Conservation (phyloP, 2,888 invertebrate species). For the Horisme vitalbata region DNA sequence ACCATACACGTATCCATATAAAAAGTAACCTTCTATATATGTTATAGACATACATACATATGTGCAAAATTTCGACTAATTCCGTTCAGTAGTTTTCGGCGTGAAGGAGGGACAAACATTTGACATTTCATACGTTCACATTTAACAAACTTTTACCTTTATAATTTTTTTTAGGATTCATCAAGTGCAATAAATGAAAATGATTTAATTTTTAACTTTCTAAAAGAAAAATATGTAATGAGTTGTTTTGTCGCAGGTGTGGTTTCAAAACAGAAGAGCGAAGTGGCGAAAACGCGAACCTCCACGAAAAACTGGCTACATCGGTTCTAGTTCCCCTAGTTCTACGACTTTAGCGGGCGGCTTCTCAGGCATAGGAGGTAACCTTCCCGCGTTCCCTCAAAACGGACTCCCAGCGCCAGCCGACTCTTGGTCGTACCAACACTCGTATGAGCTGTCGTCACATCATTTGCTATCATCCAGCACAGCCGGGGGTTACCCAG, state of each 20-base stretch:
- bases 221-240: no score
- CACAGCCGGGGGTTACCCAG: conserved; percentile 83
- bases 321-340: conserved; percentile 87
- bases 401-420: conserved; percentile 85
- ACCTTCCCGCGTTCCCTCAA: conserved; percentile 82
- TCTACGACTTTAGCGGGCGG: conserved; percentile 86
- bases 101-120: no score
- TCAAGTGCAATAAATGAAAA: no score
- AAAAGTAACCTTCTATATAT: no score
- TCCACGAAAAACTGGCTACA: conserved; percentile 93
- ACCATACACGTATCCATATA: no score
- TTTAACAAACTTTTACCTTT: no score
- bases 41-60: no score
- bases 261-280: conserved; percentile 95
- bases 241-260: conserved; percentile 77
- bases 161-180: no score
- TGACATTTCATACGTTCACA: no score
- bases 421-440: conserved; percentile 91
- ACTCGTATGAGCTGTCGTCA: conserved; percentile 89
- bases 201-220: no score
- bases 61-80: no score
- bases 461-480: conserved; percentile 90
- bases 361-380: conserved; percentile 76
- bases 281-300: conserved; percentile 98
- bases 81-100: no score